Evolutionary conservation across 2,113 vertebrate species (phyloP).

Genomic region (Danionella cerebrum): DNA sequence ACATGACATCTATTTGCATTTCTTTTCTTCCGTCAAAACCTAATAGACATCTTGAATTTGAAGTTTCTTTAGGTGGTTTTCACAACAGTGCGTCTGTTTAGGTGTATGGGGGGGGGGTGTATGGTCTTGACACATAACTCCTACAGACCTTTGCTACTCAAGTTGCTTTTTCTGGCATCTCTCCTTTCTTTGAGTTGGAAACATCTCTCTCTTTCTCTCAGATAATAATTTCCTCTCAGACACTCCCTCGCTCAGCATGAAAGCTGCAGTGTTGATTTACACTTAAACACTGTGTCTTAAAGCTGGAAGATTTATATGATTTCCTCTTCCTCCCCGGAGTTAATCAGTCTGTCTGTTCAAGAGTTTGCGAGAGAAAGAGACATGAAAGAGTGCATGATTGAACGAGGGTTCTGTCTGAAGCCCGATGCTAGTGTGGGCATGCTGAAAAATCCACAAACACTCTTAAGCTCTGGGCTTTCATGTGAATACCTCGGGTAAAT

Average conservation of each 20-base stretch:
- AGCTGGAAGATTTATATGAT: constrained; percentile 27
- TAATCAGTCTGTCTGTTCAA: neutral
- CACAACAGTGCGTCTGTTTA: too few relatives aligned
- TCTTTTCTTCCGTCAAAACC: too few relatives aligned
- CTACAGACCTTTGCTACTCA: constrained; percentile 41
- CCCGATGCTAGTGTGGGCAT: constrained; percentile 5
- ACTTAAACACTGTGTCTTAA: constrained; percentile 15
- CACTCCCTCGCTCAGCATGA: constrained; percentile 26
- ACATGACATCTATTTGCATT: too few relatives aligned
- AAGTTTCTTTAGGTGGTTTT: too few relatives aligned
- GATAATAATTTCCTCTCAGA: constrained; percentile 30
- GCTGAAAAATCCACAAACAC: constrained; percentile 1
- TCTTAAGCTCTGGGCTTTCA: neutral
- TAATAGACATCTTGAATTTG: too few relatives aligned
- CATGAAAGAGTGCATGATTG: constrained; percentile 61
- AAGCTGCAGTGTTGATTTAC: constrained; percentile 16
- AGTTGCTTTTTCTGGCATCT: neutral
- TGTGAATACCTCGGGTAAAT: neutral
- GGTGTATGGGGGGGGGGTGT: too few relatives aligned
- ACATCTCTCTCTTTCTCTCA: constrained; percentile 34
- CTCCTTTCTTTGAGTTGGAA: constrained; percentile 1
- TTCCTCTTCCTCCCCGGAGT: constrained; percentile 32
- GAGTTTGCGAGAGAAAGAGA: constrained; percentile 3
- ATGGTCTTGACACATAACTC: too few relatives aligned
- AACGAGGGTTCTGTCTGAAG: constrained; percentile 48